Conservation (phyloP, 2,797 vertebrate genomes). For the Eremophila alpestris region DNA sequence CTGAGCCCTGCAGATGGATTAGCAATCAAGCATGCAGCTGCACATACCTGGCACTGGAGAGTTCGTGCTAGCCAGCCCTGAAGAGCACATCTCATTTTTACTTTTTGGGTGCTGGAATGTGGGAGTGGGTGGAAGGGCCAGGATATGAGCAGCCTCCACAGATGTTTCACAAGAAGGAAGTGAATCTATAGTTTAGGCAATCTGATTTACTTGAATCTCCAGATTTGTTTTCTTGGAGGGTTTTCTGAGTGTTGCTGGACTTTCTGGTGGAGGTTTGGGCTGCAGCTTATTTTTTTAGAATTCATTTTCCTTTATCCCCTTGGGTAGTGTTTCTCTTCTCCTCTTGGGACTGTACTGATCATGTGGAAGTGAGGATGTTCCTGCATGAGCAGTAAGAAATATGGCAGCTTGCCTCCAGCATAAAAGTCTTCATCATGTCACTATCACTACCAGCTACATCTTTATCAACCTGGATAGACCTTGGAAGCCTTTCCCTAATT, state of each 20-base stretch:
- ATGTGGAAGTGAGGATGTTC: background rate
- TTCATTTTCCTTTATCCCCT: background rate
- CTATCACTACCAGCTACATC: background rate
- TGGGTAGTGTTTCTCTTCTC: background rate
- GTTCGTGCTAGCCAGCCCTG: background rate
- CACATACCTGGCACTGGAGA: constrained; percentile 61
- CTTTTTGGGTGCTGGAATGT: constrained; percentile 61
- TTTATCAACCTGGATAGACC: background rate
- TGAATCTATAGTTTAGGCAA: constrained; percentile 18
- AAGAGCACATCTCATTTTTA: constrained; percentile 39
- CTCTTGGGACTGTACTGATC: background rate
- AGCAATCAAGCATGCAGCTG: constrained; percentile 67
- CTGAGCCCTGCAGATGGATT: constrained; percentile 60
- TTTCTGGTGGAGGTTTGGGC: background rate
- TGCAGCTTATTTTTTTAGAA: background rate
- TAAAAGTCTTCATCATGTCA: background rate
- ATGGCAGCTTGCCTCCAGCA: background rate
- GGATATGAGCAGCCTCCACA: constrained; percentile 49
- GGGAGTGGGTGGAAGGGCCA: constrained; percentile 62
- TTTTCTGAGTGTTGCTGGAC: background rate
- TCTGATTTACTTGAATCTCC: constrained; percentile 6
- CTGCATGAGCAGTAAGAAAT: background rate
- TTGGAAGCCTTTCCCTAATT: background rate
- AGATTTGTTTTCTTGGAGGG: constrained; percentile 18
- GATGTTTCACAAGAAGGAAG: constrained; percentile 59